Evolutionary conservation across 2,797 vertebrate species (phyloP).

Genomic region (Botia almorhae): DNA sequence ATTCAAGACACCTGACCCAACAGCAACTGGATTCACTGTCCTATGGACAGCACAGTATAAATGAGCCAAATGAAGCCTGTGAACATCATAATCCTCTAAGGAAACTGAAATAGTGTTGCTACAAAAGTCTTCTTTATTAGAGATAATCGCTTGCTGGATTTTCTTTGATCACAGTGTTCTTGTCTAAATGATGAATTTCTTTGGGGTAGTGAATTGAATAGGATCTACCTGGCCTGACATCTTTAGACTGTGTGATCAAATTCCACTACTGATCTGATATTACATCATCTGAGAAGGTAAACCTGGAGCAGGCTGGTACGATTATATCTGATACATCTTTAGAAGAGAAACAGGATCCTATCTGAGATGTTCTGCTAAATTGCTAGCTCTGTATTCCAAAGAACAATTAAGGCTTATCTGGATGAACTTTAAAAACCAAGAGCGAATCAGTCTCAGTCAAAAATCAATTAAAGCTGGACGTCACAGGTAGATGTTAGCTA

Average conservation of each 20-base stretch:
- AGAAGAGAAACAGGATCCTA: too few relatives aligned
- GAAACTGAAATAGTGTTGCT: constrained; percentile 35
- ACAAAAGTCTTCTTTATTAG: constrained; percentile 43
- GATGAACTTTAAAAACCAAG: background rate
- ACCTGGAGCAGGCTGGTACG: background rate
- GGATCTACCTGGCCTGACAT: background rate
- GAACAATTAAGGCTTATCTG: background rate
- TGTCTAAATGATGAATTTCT: constrained; percentile 17
- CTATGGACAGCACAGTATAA: background rate
- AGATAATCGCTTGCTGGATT: constrained; percentile 43
- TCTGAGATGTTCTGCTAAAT: background rate
- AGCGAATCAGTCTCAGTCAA: background rate
- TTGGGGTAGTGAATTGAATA: constrained; percentile 11
- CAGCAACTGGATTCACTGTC: background rate
- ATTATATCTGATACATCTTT: background rate
- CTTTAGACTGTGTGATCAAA: background rate
- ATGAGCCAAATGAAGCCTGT: constrained; percentile 22
- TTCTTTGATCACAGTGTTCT: constrained; percentile 58
- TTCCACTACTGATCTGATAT: background rate
- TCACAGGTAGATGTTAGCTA: background rate
- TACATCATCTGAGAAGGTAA: constrained; percentile 15
- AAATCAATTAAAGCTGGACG: background rate
- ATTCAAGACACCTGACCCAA: constrained; percentile 18
- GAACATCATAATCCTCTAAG: constrained; percentile 57
- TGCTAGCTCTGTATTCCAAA: background rate